phyloP scores from a whole-genome alignment of 2,888 invertebrate species.

The Drosophila paramelanica region DNA sequence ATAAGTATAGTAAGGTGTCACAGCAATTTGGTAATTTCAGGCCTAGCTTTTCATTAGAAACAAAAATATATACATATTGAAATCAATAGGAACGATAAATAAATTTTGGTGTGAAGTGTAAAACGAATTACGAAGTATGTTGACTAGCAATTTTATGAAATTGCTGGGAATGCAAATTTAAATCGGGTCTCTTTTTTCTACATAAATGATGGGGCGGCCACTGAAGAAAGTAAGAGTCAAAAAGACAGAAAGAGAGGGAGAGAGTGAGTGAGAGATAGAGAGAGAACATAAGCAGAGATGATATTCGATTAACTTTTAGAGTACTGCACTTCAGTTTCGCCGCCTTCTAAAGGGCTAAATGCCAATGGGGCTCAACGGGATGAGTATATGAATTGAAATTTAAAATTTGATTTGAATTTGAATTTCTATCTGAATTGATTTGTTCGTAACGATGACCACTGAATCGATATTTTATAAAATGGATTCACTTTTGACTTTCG shows the following conservation, averaged over 20 bases:
- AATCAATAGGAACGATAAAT: slow-evolving; percentile 40
- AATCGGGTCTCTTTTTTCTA: slow-evolving; percentile 28
- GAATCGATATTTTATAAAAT: slow-evolving; percentile 85
- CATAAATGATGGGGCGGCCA: slow-evolving; percentile 47
- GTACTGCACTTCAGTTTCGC: slow-evolving; percentile 48
- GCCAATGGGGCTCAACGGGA: slow-evolving; percentile 50
- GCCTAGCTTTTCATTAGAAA: slow-evolving; percentile 41
- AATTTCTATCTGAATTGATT: slow-evolving; percentile 27
- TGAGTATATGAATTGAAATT: slow-evolving; percentile 16
- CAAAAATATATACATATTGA: slow-evolving; percentile 7
- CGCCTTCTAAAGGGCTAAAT: slow-evolving; percentile 39
- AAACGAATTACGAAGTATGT: slow-evolving; percentile 62
- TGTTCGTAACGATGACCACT: slow-evolving; percentile 84
- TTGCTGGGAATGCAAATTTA: slow-evolving; percentile 82
- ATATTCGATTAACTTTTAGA: slow-evolving; percentile 18
- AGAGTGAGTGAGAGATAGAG: not conserved
- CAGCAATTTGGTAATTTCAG: slow-evolving; percentile 63
- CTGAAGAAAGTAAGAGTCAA: slow-evolving; percentile 46
- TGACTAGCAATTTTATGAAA: slow-evolving; percentile 44
- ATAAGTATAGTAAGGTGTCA: slow-evolving; percentile 81
- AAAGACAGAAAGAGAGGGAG: not conserved
- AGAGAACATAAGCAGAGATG: slow-evolving; percentile 7
- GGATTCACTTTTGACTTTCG: slow-evolving; percentile 35
- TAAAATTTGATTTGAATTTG: slow-evolving; percentile 11
- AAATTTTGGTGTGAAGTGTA: slow-evolving; percentile 67